These are phyloP conservation scores for Stegodyphus mimosarum DNA, from an alignment of 1,140 invertebrate genomes.

Conservation along the genomic window DNA sequence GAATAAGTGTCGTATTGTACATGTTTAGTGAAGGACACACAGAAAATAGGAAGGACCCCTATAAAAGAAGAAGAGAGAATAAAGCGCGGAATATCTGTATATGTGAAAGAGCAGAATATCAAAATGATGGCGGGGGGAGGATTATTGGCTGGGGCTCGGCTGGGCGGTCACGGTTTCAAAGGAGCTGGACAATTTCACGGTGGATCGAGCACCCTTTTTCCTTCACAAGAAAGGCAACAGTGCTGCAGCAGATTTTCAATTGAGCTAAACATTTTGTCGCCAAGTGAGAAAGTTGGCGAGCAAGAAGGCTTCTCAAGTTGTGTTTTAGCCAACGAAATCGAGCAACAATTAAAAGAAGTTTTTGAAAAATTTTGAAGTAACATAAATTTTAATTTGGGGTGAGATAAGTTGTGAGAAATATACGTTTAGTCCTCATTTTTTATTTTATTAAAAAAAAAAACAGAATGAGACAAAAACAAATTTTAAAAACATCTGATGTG, in stretches of 20 bases:
- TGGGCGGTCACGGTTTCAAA: constrained; percentile 33
- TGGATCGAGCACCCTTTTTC: constrained; percentile 17
- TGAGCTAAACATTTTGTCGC: background rate
- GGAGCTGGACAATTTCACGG: constrained; percentile 37
- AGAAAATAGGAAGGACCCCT: background rate
- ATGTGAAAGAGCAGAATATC: background rate
- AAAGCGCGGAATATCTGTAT: constrained; percentile 26
- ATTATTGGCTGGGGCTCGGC: constrained; percentile 9
- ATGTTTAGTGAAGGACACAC: background rate
- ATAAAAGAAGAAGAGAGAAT: constrained; percentile 28
- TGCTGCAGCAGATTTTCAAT: background rate
- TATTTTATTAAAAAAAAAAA: too few relatives aligned
- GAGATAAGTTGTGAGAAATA: too few relatives aligned
- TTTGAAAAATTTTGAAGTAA: too few relatives aligned
- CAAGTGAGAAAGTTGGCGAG: too few relatives aligned
- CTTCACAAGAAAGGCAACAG: constrained; percentile 9
- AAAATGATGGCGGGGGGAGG: constrained; percentile 4
- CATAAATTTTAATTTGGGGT: too few relatives aligned
- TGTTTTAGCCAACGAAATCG: too few relatives aligned
- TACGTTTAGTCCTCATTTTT: too few relatives aligned
- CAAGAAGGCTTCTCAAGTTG: too few relatives aligned
- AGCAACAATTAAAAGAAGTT: too few relatives aligned
- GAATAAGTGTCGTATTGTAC: constrained; percentile 40
- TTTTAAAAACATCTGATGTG: too few relatives aligned
- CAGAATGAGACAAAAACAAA: too few relatives aligned